Evolutionary conservation across 2,797 vertebrate genomes (phyloP).

Genomic region (Threskiornis aethiopicus): DNA sequence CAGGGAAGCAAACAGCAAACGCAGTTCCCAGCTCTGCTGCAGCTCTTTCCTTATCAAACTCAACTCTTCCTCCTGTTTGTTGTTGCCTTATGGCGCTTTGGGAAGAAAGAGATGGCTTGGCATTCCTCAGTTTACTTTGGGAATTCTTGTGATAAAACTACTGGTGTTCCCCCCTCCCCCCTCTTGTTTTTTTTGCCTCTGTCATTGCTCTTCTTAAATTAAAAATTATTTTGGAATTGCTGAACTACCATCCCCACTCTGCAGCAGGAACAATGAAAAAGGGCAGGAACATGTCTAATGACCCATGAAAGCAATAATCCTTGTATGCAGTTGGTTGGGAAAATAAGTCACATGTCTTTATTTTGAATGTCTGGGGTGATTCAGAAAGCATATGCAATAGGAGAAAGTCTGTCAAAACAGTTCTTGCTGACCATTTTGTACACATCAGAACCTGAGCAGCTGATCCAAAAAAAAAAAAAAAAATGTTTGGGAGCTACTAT

Average conservation of each 20-base stretch:
- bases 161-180: fast-evolving
- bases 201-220: not conserved
- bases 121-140: not conserved
- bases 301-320: constrained; percentile 36
- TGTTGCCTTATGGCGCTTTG: not conserved
- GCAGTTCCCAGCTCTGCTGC: not conserved
- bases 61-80: not conserved
- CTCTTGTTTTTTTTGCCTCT: no score
- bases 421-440: not conserved
- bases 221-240: not conserved
- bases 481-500: not conserved
- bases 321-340: not conserved
- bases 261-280: not conserved
- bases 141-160: not conserved
- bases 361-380: not conserved
- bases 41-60: not conserved
- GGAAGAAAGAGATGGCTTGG: not conserved
- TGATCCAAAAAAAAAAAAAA: not conserved
- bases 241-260: not conserved
- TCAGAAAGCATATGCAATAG: not conserved
- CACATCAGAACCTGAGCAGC: not conserved
- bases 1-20: not conserved
- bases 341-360: constrained; percentile 6
- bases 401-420: not conserved
- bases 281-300: not conserved